Evolutionary conservation across 35 echinoderm and acorn worm genomes (phyloP).

Genomic region (Acanthaster planci): DNA sequence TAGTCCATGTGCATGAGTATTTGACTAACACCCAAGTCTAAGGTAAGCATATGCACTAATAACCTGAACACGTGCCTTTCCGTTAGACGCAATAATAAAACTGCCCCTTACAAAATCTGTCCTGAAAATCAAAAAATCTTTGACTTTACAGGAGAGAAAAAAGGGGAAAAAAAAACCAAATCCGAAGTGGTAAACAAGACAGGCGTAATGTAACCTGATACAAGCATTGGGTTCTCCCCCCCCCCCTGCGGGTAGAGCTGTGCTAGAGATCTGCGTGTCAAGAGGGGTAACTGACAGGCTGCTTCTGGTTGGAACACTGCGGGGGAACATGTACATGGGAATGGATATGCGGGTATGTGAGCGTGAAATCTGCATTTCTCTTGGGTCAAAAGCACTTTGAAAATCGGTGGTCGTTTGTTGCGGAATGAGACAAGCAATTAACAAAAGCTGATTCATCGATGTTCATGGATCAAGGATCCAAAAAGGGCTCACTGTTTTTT

Average conservation of each 20-base stretch:
- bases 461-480: too few relatives aligned
- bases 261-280: too few relatives aligned
- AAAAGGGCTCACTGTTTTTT: too few relatives aligned
- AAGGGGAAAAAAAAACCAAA: background rate
- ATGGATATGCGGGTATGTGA: background rate
- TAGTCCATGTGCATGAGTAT: too few relatives aligned
- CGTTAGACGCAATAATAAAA: too few relatives aligned
- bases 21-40: too few relatives aligned
- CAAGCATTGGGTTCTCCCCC: background rate
- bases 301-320: too few relatives aligned
- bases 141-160: background rate
- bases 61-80: too few relatives aligned
- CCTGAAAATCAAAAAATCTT: background rate
- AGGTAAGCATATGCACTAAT: too few relatives aligned
- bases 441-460: too few relatives aligned
- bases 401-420: background rate
- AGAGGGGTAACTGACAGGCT: too few relatives aligned
- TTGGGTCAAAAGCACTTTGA: background rate
- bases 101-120: too few relatives aligned
- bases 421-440: background rate
- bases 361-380: background rate
- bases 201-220: slow-evolving; percentile 3
- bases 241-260: background rate
- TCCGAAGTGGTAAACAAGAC: background rate
- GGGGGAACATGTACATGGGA: background rate